Evolutionary conservation across 2,888 invertebrate species (phyloP).

Genomic region (Artemia sinica): DNA sequence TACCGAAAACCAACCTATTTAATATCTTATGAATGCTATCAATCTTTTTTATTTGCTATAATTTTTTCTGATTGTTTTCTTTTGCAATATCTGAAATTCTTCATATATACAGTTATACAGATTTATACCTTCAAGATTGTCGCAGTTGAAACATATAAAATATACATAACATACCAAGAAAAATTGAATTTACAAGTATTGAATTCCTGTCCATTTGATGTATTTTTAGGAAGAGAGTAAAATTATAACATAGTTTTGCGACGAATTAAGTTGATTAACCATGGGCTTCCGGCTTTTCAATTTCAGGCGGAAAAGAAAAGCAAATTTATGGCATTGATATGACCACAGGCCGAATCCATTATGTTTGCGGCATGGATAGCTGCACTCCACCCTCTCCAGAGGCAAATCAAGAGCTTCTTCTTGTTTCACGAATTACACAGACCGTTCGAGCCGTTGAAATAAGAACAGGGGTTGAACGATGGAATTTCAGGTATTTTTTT

Average conservation of each 20-base stretch:
- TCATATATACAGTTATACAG: background rate
- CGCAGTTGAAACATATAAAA: no score
- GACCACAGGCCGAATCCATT: constrained; percentile 48
- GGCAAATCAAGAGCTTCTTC: constrained; percentile 38
- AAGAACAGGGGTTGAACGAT: constrained; percentile 65
- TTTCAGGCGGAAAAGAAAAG: constrained; percentile 60
- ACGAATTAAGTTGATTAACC: background rate
- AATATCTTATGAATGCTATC: background rate
- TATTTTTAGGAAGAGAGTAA: no score
- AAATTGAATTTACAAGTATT: no score
- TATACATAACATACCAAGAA: no score
- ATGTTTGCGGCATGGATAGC: constrained; percentile 55
- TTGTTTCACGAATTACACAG: constrained; percentile 63
- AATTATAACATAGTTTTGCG: background rate
- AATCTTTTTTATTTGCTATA: background rate
- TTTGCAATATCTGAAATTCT: background rate
- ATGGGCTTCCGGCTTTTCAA: background rate
- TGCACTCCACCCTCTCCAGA: constrained; percentile 40
- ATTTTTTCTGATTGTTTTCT: background rate
- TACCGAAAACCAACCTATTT: background rate
- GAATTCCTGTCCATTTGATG: no score
- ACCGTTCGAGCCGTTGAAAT: constrained; percentile 80
- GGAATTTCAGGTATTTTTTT: constrained; percentile 13
- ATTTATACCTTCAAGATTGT: no score
- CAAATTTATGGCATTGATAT: constrained; percentile 69